Base-by-base conservation (phyloP, 2,113 vertebrate species). In the Sander vitreus region DNA sequence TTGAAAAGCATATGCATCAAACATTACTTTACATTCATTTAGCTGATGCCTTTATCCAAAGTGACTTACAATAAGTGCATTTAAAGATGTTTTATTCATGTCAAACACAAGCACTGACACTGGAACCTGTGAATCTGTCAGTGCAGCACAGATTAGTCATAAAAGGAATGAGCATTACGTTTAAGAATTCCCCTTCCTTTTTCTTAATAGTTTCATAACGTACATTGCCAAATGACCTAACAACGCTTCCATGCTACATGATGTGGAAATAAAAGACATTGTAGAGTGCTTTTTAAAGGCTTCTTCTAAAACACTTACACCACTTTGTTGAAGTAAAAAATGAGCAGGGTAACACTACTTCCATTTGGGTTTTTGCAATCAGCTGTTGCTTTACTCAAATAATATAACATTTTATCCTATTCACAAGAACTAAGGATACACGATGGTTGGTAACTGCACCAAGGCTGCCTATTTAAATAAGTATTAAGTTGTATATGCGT, bases 171-270 rank as follows among this genome's bases (percentile, higher is more conserved):
- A 23, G 25, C 6, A 45, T 14, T 25, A 11, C 7, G n/a, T 69
- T 67, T 5, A 50, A 68, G 19, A 4, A 23, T 70, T 78, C 55
- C 16, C 45, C 51, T 39, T 25, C 16, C 45, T 60, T 39, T 21
- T 68, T 60, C 13, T 76, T 12, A 21, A 13, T 13, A 23, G 36
- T 78, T 77, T 67, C 25, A 4, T 66, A 55, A 76, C 8, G 5
- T 33, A 4, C 39, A 43, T 43, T 43, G 39, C 39, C 39, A 43
- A 43, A 39, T 39, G 6, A 39, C 39, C 51, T 54, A 11, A 54
- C n/a, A 36, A 55, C 25, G 54, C 66, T 1, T 27, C 14, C 30
- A 14, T 69, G 18, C 25, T 36, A 39, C 23, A 15, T 11, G 2
- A 39, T 15, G 30, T 13, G 15, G 15, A 78, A 23, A 23, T 36